These are phyloP conservation scores for Hermodice carunculata DNA, from an alignment of 2,888 invertebrate species.

Conservation along the genomic window DNA sequence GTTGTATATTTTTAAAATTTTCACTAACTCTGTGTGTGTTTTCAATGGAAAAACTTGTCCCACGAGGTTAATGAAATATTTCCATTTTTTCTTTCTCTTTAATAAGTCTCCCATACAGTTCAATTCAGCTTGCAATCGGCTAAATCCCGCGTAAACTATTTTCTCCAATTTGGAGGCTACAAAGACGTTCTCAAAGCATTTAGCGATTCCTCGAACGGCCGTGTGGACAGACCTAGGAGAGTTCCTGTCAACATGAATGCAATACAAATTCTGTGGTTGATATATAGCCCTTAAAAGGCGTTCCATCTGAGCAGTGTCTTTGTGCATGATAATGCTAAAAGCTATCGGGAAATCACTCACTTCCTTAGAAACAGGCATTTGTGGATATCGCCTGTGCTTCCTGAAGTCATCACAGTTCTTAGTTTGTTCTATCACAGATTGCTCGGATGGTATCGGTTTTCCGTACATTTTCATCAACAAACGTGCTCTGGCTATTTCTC, in stretches of 20 bases:
- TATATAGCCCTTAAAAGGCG: slow-evolving; percentile 34
- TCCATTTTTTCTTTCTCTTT: slow-evolving; percentile 40
- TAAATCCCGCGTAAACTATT: slow-evolving; percentile 50
- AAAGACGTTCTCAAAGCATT: slow-evolving; percentile 56
- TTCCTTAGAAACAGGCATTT: slow-evolving; percentile 24
- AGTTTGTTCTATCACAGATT: no score
- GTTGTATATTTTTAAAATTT: slow-evolving; percentile 50
- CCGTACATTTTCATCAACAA: no score
- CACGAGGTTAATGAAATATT: slow-evolving; percentile 60
- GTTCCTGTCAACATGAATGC: slow-evolving; percentile 55
- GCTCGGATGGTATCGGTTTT: no score
- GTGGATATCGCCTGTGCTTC: no score
- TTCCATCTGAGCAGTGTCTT: slow-evolving; percentile 29
- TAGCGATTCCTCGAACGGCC: slow-evolving; percentile 37
- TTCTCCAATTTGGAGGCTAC: slow-evolving; percentile 39
- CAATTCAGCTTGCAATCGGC: slow-evolving; percentile 50
- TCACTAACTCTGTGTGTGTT: slow-evolving; percentile 57
- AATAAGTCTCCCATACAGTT: slow-evolving; percentile 53
- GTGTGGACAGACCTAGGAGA: slow-evolving; percentile 17
- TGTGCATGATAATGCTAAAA: slow-evolving; percentile 48
- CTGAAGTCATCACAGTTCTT: no score
- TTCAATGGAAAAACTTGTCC: slow-evolving; percentile 56
- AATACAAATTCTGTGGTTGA: slow-evolving; percentile 51
- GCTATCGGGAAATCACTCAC: slow-evolving; percentile 50
- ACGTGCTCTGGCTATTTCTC: no score